Evolutionary conservation across 2,113 vertebrate genomes (phyloP), one percentile per base, ranked within the genome.

Genomic region (Oxyruncus cristatus): DNA sequence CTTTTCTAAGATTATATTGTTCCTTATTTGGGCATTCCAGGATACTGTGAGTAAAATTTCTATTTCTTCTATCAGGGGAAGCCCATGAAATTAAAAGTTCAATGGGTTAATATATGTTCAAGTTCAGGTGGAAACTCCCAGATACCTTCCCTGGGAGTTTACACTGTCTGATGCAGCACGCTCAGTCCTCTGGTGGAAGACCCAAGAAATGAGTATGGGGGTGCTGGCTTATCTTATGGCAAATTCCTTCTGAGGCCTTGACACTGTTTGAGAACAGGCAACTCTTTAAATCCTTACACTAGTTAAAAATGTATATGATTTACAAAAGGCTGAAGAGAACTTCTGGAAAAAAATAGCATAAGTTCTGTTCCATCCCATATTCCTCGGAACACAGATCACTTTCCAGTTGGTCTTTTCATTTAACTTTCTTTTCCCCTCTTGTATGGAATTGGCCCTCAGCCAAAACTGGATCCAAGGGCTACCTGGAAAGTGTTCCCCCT

Each of bases 391-490:
- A 2, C 39, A 59, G 47, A n/a, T 27, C 4, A 32, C 47, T 50
- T 67, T 73, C 23, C 21, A 73, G 8, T 35, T 56, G 32, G 6
- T 41, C 32, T 77, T 76, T 58, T 80, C n/a, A 8, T 90, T 72
- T 47, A 10, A 1, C 37, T 77, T 82, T 81, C 30, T 75, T 90
- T 76, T 39, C 18, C 28, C 12, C 3, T 67, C 35, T 62, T 18
- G 37, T 39, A 52, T 33, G 0, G 0, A 73, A 56, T 19, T 1
- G 0, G 8, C 46, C 28, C 59, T 55, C 50, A 78, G 32, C 33
- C 19, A 50, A 50, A 87, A 49, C 16, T n/a, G 41, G 71, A 82
- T 32, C 28, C 65, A 72, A 52, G 37, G 11, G 12, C 22, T 79
- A 58, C n/a, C 18, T 44, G 26, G 56, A 61, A 65, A 33, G 66